These are phyloP conservation scores for Nephrotoma appendiculata DNA, from an alignment of 2,888 invertebrate species.

Conservation along the genomic window DNA sequence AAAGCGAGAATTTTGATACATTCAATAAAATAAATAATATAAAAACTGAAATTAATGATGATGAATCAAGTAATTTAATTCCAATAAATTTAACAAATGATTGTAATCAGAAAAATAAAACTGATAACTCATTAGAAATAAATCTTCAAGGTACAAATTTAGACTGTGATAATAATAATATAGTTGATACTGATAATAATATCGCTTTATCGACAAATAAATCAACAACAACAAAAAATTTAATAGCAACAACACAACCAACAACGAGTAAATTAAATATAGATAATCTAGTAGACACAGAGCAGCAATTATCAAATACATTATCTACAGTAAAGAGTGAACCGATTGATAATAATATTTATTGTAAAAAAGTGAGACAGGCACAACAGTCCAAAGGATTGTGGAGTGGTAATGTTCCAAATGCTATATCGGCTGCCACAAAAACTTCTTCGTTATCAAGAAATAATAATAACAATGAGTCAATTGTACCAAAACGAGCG, in stretches of 20 bases:
- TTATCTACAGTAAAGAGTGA: neutral
- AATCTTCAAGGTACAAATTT: conserved; percentile 16
- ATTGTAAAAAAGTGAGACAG: conserved; percentile 31
- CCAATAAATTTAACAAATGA: conserved; percentile 27
- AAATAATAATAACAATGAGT: neutral
- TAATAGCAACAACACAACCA: conserved; percentile 8
- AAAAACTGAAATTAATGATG: neutral
- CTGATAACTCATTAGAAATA: neutral
- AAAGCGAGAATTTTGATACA: conserved; percentile 2
- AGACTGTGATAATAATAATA: conserved; percentile 13
- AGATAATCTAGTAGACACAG: neutral
- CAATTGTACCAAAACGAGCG: neutral
- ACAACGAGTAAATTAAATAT: neutral
- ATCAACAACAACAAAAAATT: neutral
- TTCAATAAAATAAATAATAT: neutral
- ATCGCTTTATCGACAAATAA: conserved; percentile 18
- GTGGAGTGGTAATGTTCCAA: conserved; percentile 19
- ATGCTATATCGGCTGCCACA: conserved; percentile 19
- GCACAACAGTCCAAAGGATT: conserved; percentile 32
- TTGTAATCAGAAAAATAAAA: neutral
- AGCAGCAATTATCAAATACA: neutral
- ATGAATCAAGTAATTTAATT: conserved; percentile 5
- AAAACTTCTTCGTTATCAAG: neutral
- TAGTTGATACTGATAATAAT: neutral
- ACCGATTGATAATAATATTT: conserved; percentile 20